These are phyloP conservation scores for Lepus townsendii DNA, from an alignment of 2,797 vertebrate species.

Conservation along the genomic window DNA sequence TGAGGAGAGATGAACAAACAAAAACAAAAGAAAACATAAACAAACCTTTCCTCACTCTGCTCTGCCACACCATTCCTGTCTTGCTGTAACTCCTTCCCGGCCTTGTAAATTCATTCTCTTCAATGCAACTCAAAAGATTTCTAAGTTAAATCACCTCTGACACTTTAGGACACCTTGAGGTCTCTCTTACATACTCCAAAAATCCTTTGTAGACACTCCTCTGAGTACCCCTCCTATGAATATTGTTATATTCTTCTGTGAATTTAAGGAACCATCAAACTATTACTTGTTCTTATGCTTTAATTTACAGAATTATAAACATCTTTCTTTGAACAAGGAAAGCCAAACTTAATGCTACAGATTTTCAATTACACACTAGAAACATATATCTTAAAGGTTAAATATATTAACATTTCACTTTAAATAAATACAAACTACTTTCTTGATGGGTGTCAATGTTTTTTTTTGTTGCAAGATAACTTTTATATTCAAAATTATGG, in stretches of 20 bases:
- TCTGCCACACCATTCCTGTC: not conserved
- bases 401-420: not conserved
- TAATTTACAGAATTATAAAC: conserved; percentile 11
- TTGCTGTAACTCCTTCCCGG: not conserved
- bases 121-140: not conserved
- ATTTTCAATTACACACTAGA: not conserved
- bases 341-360: not conserved
- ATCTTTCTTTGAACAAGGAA: conserved; percentile 39
- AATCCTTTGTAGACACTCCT: not conserved
- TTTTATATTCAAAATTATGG: not conserved
- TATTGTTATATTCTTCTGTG: not conserved
- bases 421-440: not conserved
- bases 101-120: not conserved
- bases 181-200: not conserved
- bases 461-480: not conserved
- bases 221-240: not conserved
- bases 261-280: not conserved
- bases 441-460: not conserved
- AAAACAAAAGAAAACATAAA: no score
- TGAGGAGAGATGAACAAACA: not conserved
- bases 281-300: not conserved
- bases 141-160: not conserved
- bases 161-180: not conserved
- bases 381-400: not conserved
- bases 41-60: not conserved